phyloP scores from a whole-genome alignment of 2,888 invertebrate genomes.

The Hyposoter dolosus region DNA sequence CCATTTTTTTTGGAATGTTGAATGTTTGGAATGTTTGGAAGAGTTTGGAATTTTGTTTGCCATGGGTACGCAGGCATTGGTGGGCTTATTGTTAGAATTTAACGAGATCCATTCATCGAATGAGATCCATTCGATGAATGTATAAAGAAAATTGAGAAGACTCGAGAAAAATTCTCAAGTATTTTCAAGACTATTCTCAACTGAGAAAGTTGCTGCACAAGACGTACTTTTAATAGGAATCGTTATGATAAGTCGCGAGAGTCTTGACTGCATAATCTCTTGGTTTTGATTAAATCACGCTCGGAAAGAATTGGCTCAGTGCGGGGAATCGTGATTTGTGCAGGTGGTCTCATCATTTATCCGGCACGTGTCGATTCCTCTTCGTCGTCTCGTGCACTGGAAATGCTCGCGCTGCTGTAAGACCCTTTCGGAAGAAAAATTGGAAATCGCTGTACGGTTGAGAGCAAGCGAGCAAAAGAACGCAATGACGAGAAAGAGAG shows the following conservation, averaged over 20 bases:
- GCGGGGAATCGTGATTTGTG: constrained; percentile 47
- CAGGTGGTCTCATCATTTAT: constrained; percentile 48
- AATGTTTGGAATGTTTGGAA: too few species aligned
- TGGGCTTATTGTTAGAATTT: too few species aligned
- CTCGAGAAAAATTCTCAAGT: too few species aligned
- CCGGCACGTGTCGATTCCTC: constrained; percentile 60
- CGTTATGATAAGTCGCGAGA: constrained; percentile 48
- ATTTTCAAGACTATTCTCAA: constrained; percentile 1
- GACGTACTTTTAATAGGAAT: constrained; percentile 20
- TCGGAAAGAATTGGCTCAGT: constrained; percentile 35
- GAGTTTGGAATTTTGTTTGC: background rate
- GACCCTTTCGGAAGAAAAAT: constrained; percentile 79
- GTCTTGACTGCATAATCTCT: constrained; percentile 23
- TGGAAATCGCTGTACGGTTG: constrained; percentile 76
- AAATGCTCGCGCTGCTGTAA: constrained; percentile 51
- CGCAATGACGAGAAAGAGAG: constrained; percentile 37
- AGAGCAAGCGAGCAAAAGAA: constrained; percentile 28
- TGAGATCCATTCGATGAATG: too few species aligned
- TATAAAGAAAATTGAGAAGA: background rate
- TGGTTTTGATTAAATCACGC: constrained; percentile 55
- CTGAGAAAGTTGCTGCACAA: background rate
- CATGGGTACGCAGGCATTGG: too few species aligned
- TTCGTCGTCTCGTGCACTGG: constrained; percentile 48
- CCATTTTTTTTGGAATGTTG: too few species aligned
- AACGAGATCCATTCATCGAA: too few species aligned